Evolutionary conservation across 2,797 vertebrate species (phyloP), one percentile per base, ranked within the genome.

Genomic region (Enteromius paludinosus): DNA sequence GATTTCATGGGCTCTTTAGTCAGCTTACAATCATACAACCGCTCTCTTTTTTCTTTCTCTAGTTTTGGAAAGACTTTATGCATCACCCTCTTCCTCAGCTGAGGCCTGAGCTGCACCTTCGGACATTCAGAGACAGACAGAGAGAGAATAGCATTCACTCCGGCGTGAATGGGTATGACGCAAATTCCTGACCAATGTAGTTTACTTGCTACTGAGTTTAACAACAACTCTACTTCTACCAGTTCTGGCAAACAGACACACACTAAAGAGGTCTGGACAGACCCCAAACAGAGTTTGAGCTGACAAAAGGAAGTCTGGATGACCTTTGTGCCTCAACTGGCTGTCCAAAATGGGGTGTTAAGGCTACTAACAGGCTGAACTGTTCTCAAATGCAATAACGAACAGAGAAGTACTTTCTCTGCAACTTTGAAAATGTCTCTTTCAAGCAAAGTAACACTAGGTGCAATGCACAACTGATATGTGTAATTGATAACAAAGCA

Each of bases 181-280:
- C 83, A 89, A 77, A 86, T 87, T 70, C 82, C 56, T 78, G 85
- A 78, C 78, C 72, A 72, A 35, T 85, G 75, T 59, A 23, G 66
- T 85, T 70, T 71, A 52, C 52, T 75, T 85, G 59, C 49, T 77
- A 69, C 71, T 80, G 71, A 56, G 71, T 84, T 85, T 79, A 85
- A 88, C 83, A 85, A 68, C 61, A 71, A 71, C 81, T 85, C 82
- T 78, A 45, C 79, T 81, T 81, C 80, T 64, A 82, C 71, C 54
- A 73, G 69, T n/a, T 76, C 71, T 84, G 83, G 81, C 66, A 85
- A 62, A 84, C 74, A 64, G 64, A 80, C 82, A 82, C 79, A 76
- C 9, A 38, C 93, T 94, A 86, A 94, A 94, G 88, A 61, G 25
- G 5, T 75, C 72, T 17, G 15, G 56, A 82, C 49, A 69, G 62